Conservation (phyloP, 2,888 invertebrate species). For the Leucophenga montana region DNA sequence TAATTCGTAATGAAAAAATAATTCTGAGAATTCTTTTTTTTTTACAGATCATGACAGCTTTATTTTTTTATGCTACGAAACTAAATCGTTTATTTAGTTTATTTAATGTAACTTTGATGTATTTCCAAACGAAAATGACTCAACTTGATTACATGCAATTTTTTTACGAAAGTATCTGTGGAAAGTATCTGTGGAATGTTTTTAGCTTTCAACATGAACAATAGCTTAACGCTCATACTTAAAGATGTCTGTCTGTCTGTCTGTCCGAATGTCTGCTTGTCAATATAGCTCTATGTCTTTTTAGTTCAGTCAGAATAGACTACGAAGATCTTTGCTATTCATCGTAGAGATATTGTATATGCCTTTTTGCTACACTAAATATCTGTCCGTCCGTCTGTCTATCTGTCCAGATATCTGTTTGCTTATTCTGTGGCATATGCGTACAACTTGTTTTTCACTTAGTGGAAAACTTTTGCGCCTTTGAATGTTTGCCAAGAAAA, state of each 20-base stretch:
- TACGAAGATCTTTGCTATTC: too few species aligned
- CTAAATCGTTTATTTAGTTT: not conserved
- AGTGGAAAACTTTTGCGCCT: conserved; percentile 4
- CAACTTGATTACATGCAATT: too few species aligned
- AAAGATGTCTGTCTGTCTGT: not conserved
- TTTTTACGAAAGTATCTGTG: not conserved
- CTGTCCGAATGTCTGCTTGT: not conserved
- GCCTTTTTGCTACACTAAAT: not conserved
- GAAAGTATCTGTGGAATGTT: conserved; percentile 16
- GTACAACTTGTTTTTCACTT: conserved; percentile 20
- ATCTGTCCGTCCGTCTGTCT: not conserved
- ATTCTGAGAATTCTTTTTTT: too few species aligned
- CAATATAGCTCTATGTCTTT: not conserved
- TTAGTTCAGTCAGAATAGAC: too few species aligned
- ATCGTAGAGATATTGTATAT: too few species aligned
- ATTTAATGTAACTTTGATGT: not conserved
- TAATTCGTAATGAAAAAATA: too few species aligned
- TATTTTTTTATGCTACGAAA: too few species aligned
- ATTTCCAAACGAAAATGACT: too few species aligned
- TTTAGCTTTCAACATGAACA: not conserved
- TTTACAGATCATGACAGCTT: too few species aligned
- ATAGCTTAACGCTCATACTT: not conserved
- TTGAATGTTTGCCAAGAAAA: conserved; percentile 25
- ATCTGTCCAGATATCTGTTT: not conserved
- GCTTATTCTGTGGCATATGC: not conserved